Base-by-base conservation (phyloP, 2,888 invertebrate genomes). In the Cephalotes varians region DNA sequence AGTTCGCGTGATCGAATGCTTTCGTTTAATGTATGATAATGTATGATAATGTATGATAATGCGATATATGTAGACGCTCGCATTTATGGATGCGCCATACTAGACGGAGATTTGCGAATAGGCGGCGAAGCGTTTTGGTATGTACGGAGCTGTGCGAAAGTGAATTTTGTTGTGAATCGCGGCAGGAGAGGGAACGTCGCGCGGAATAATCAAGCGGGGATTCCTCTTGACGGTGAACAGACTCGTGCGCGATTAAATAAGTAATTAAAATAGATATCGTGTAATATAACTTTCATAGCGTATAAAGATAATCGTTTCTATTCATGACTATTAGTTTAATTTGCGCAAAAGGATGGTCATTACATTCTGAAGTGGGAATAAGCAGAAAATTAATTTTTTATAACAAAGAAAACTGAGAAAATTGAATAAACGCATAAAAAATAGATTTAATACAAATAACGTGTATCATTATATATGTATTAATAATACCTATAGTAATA, bases 11-110 rank as follows among this genome's bases (percentile, higher is more conserved):
- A 82, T 84, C 83, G 62, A 87, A 85, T 84, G 85, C 74, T 84
- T 86, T 81, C 86, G 73, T 86, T 83, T 87, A 88, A 89, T 85
- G 82, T 90, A 89, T 89, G 90, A 85, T 89, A 89, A 89, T 89
- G 76, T 89, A 89, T 88, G 88, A 86, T 89, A 89, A 89, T 89
- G 58, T 67, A 54, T 79, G 73, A 54, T 77, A 77, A 77, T 77
- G 54, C 21, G 77, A 69, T 71, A 84, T 85, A 83, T 83, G 81
- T 84, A 77, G 83, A 84, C 83, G 81, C 87, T 62, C 83, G 81
- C 81, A 49, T 73, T 86, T 89, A 87, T 74, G 82, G 79, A 83
- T 74, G 77, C 81, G 76, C 65, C 74, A 65, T 81, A 65, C 76
- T 72, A 56, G 62, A 18, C 1, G 37, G 62, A 71, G 69, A 85